Conservation (phyloP, 2,888 invertebrate genomes). For the Lagria hirta region DNA sequence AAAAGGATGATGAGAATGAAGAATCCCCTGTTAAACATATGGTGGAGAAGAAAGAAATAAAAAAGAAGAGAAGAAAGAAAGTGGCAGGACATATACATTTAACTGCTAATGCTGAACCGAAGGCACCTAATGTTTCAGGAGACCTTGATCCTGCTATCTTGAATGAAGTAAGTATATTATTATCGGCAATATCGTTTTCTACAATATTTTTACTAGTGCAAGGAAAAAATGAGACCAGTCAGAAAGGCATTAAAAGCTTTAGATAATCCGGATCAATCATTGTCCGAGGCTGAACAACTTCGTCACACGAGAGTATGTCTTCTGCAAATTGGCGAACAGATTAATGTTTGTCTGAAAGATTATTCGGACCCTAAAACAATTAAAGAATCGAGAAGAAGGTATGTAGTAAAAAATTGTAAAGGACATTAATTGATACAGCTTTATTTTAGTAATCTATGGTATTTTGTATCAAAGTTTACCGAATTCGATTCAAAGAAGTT, state of each 20-base stretch:
- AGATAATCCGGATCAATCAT: constrained; percentile 82
- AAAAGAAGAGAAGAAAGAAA: constrained; percentile 69
- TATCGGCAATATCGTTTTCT: neutral
- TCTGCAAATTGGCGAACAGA: constrained; percentile 90
- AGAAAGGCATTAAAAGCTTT: constrained; percentile 91
- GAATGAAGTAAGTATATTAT: constrained; percentile 66
- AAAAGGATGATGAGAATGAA: constrained; percentile 50
- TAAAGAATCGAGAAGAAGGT: constrained; percentile 88
- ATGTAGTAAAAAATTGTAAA: constrained; percentile 10
- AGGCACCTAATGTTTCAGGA: constrained; percentile 82
- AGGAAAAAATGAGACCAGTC: constrained; percentile 97
- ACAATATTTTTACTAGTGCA: constrained; percentile 64
- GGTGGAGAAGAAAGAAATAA: constrained; percentile 58
- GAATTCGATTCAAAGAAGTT: constrained; percentile 92
- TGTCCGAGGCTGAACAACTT: constrained; percentile 83
- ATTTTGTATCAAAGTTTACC: constrained; percentile 97
- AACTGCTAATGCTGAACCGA: constrained; percentile 89
- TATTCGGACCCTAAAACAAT: constrained; percentile 83
- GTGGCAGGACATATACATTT: constrained; percentile 90
- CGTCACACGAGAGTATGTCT: constrained; percentile 83
- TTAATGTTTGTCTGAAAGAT: constrained; percentile 80
- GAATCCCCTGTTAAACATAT: constrained; percentile 34
- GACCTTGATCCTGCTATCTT: constrained; percentile 88
- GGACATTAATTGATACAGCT: constrained; percentile 14
- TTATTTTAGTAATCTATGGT: constrained; percentile 83